Percentiles rank a stretch among this genome's conserved stretches.
These are phyloP conservation scores for Merops nubicus DNA, from an alignment of 2,113 vertebrate genomes.

Conservation along the genomic window DNA sequence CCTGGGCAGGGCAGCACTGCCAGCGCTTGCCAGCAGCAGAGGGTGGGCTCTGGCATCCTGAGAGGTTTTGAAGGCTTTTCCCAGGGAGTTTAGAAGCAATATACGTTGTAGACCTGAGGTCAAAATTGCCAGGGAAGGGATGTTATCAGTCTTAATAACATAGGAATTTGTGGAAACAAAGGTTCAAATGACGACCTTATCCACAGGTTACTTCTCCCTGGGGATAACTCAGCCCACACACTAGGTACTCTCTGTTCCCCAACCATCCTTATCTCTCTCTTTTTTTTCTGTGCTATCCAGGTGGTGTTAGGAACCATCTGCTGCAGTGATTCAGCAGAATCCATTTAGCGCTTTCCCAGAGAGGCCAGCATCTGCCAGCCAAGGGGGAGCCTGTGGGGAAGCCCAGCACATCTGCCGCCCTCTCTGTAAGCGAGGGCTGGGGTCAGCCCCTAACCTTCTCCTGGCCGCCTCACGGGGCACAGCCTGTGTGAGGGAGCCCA, in stretches of 20 bases:
- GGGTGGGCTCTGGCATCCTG: neutral
- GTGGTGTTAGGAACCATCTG: constrained; percentile 63
- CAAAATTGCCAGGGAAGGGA: neutral
- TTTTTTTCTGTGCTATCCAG: constrained; percentile 39
- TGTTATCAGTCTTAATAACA: neutral
- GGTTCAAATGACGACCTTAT: neutral
- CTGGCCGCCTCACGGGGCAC: fast-evolving
- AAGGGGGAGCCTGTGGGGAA: constrained; percentile 49
- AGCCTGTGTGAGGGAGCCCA: fast-evolving
- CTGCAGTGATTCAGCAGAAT: constrained; percentile 71
- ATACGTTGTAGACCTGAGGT: fast-evolving
- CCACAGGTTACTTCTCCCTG: neutral
- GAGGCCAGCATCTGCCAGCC: constrained; percentile 65
- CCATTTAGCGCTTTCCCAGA: constrained; percentile 63
- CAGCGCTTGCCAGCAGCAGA: neutral
- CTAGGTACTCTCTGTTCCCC: constrained; percentile 46
- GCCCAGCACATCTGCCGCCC: constrained; percentile 34
- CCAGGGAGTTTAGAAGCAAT: neutral
- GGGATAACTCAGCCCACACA: constrained; percentile 3
- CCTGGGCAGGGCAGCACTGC: neutral
- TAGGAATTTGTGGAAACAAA: neutral
- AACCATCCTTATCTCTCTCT: constrained; percentile 16
- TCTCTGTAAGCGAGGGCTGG: neutral
- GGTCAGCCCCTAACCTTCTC: constrained; percentile 6
- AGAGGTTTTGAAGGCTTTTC: neutral